Evolutionary conservation across 2,888 invertebrate genomes (phyloP).

Genomic region (Halictus ligatus): DNA sequence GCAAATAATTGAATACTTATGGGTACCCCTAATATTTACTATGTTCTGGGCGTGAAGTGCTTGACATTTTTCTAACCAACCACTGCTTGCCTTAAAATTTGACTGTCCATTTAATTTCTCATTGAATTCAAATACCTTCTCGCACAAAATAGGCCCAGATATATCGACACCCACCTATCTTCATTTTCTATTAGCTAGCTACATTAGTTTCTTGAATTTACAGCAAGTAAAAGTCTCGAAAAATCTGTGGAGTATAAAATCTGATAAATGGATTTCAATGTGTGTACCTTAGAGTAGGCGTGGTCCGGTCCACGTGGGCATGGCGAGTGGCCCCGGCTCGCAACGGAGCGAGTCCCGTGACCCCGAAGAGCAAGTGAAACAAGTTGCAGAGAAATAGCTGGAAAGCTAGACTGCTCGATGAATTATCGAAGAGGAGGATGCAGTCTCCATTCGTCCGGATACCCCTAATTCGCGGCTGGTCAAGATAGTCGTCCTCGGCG

Average conservation of each 20-base stretch:
- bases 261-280: not conserved
- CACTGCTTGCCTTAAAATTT: conserved; percentile 47
- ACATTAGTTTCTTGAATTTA: too few relatives aligned
- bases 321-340: not conserved
- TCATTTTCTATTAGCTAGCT: not conserved
- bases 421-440: not conserved
- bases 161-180: not conserved
- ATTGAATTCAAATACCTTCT: conserved; percentile 49
- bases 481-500: conserved; percentile 34
- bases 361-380: not conserved
- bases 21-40: not conserved
- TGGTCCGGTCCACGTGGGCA: not conserved
- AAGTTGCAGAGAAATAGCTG: not conserved
- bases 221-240: not conserved
- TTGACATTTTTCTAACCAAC: conserved; percentile 53
- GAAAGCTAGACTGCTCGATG: not conserved
- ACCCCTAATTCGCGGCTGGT: conserved; percentile 47
- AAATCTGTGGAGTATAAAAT: not conserved
- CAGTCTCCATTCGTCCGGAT: conserved; percentile 14
- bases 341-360: not conserved
- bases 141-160: conserved; percentile 24
- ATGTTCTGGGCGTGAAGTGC: conserved; percentile 4
- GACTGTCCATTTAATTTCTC: conserved; percentile 29
- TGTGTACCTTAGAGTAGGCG: not conserved
- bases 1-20: too few relatives aligned